phyloP scores from a whole-genome alignment of 2,888 invertebrate genomes.

The Thysanoteuthis rhombus region DNA sequence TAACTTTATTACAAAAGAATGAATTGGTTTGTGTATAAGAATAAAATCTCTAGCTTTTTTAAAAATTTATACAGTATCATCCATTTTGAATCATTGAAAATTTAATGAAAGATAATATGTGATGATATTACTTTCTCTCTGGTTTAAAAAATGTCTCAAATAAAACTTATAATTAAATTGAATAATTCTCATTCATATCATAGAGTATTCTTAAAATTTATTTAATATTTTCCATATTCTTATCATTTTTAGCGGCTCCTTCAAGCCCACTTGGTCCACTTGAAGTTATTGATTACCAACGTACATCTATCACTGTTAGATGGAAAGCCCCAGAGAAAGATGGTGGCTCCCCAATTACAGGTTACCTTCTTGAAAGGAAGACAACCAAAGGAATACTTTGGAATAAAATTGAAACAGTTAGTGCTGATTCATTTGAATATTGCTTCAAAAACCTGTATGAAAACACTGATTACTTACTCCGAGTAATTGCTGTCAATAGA shows the following conservation, averaged over 20 bases:
- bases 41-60: no score
- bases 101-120: no score
- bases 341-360: slow-evolving; percentile 79
- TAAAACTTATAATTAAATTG: background rate
- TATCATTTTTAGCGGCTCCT: slow-evolving; percentile 48
- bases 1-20: no score
- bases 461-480: slow-evolving; percentile 66
- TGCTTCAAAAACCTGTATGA: slow-evolving; percentile 59
- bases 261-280: slow-evolving; percentile 59
- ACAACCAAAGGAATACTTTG: slow-evolving; percentile 70
- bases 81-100: no score
- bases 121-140: background rate
- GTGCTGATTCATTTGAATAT: slow-evolving; percentile 68
- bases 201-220: background rate
- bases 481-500: slow-evolving; percentile 53
- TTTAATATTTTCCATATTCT: background rate
- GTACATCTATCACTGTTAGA: slow-evolving; percentile 56
- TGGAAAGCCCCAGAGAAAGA: slow-evolving; percentile 81
- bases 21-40: no score
- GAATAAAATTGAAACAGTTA: slow-evolving; percentile 89
- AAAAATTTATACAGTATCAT: no score
- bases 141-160: background rate
- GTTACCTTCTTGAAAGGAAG: slow-evolving; percentile 63
- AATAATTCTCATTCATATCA: background rate
- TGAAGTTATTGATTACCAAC: slow-evolving; percentile 55